Percentiles rank a stretch among this genome's conserved stretches.
phyloP scores from a whole-genome alignment of 1,140 invertebrate genomes.

The Lordiphosa clarofinis region DNA sequence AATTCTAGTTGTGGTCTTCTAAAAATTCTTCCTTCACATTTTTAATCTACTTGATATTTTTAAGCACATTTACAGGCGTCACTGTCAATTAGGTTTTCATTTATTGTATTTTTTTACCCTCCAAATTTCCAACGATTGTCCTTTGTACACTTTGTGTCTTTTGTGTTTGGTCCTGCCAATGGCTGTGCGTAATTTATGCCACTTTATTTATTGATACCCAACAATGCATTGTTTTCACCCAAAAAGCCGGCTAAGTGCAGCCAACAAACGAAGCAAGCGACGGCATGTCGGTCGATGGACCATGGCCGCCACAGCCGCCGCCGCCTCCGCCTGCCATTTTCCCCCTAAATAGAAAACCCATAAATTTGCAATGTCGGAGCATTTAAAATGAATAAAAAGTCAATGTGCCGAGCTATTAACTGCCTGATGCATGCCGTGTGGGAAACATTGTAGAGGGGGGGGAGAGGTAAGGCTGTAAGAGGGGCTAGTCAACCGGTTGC shows the following conservation, averaged over 20 bases:
- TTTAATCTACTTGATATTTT: background rate
- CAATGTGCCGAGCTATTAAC: conserved; percentile 76
- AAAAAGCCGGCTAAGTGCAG: conserved; percentile 71
- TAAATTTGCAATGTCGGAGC: conserved; percentile 74
- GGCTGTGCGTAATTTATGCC: conserved; percentile 72
- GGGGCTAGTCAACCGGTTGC: conserved; percentile 54
- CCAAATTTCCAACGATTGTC: conserved; percentile 13
- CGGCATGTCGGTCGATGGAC: conserved; percentile 28
- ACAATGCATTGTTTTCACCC: conserved; percentile 58
- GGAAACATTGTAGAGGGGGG: background rate
- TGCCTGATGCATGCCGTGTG: conserved; percentile 64
- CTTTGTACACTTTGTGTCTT: conserved; percentile 34
- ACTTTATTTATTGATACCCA: conserved; percentile 73
- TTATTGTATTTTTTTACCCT: background rate
- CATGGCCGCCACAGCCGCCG: conserved; percentile 26
- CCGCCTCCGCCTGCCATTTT: conserved; percentile 45
- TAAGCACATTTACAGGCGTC: too few relatives aligned
- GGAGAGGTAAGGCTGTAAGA: too few relatives aligned
- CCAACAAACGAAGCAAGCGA: conserved; percentile 18
- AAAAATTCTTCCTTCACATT: too few relatives aligned
- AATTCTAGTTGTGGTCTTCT: too few relatives aligned
- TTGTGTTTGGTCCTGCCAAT: conserved; percentile 33
- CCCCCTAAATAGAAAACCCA: conserved; percentile 67
- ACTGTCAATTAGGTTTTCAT: too few relatives aligned
- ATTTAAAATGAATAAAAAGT: conserved; percentile 77